A percentile compares a stretch with the other conserved stretches of the same genome.
Evolutionary conservation across 2,113 vertebrate species (phyloP).

Genomic region (Triplophysa siluroides): DNA sequence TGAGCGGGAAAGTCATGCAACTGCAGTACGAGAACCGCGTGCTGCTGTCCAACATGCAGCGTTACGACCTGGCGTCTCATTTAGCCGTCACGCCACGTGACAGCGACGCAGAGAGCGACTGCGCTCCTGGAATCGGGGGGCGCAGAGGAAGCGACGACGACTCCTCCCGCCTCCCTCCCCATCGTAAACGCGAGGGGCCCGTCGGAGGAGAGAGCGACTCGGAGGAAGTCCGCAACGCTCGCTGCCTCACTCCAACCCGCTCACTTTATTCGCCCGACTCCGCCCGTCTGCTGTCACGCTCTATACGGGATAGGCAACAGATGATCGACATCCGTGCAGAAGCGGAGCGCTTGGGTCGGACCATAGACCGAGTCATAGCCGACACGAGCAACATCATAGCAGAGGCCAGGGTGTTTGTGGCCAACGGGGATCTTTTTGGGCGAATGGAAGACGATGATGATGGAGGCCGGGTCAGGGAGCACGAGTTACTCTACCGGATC

Average conservation of each 20-base stretch:
- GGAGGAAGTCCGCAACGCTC: conserved; percentile 86
- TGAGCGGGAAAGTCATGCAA: conserved; percentile 98
- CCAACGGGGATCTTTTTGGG: conserved; percentile 87
- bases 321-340: conserved; percentile 93
- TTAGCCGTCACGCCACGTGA: conserved; percentile 81
- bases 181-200: conserved; percentile 93
- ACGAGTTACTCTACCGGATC: conserved; percentile 94
- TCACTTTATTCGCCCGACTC: conserved; percentile 85
- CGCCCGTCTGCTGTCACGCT: conserved; percentile 65
- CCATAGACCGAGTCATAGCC: conserved; percentile 92
- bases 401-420: conserved; percentile 87
- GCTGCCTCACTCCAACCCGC: conserved; percentile 85
- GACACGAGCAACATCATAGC: conserved; percentile 93
- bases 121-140: conserved; percentile 78
- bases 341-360: conserved; percentile 89
- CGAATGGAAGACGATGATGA: conserved; percentile 84
- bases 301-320: conserved; percentile 74
- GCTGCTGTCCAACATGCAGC: conserved; percentile 95
- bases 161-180: conserved; percentile 84
- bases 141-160: conserved; percentile 91
- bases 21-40: conserved; percentile 97
- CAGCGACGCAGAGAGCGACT: conserved; percentile 90
- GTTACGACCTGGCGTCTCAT: conserved; percentile 90
- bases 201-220: conserved; percentile 94
- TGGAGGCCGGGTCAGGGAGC: conserved; percentile 88